Evolutionary conservation across 2,888 invertebrate genomes (phyloP), one percentile per base, ranked within the genome.

Genomic region (Callyntrura guangdongensis): DNA sequence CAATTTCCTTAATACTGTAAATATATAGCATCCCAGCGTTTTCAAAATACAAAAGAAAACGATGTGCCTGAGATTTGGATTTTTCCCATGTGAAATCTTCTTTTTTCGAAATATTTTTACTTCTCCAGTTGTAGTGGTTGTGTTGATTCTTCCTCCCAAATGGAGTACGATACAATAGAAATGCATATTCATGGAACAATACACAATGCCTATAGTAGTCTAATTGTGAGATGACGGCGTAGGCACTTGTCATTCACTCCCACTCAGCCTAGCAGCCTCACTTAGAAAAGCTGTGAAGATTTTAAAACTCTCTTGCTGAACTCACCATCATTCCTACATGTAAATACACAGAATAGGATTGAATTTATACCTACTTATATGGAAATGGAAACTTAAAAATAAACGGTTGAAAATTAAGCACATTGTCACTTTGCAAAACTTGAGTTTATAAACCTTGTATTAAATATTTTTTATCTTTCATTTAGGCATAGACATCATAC

Each of bases 21-120:
- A n/a, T 61, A n/a, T n/a, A 17, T 59, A 11, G 59, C n/a, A 61
- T 14, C 61, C 22, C 61, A 61, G 22, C 9, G 9, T 61, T 4
- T 67, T 67, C 27, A 27, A 14, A 67, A 67, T 27, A 27, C 27
- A 27, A 67, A 27, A 64, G 11, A 64, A 64, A 22, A 11, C 25
- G 67, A 27, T 67, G n/a, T 27, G 14, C 67, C 25, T 27, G 67
- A 61, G 22, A 20, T 61, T 67, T 11, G 27, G 36, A 67, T 25
- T 36, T 67, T 67, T 67, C 67, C 67, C 67, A 67, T 67, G 67
- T 67, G 67, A 67, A 67, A 27, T 67, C 27, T 67, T 67, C 22
- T 27, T 67, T 67, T 4, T 27, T 67, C 67, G 12, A 22, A 25
- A 53, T 53, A 1, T n/a, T 14, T n/a, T n/a, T 8, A 67, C 25